phyloP scores from a whole-genome alignment of 2,888 invertebrate genomes.

The Sinopyrophorus schimmeli region DNA sequence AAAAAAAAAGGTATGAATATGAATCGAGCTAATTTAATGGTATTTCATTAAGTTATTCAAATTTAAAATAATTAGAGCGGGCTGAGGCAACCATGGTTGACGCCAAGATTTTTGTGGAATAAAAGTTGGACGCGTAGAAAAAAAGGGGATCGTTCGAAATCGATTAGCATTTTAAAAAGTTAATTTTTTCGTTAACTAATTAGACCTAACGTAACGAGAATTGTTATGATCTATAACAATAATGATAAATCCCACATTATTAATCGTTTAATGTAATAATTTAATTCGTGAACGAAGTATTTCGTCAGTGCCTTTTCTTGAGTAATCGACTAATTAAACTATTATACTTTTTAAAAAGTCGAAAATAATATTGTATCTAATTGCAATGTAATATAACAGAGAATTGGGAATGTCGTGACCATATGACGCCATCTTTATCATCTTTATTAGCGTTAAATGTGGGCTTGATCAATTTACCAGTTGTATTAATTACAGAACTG shows the following conservation, averaged over 20 bases:
- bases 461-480: conserved; percentile 34
- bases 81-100: too few species aligned
- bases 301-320: too few species aligned
- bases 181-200: too few species aligned
- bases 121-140: too few species aligned
- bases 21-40: conserved; percentile 14
- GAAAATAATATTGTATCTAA: conserved; percentile 21
- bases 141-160: too few species aligned
- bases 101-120: too few species aligned
- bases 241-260: too few species aligned
- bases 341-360: conserved; percentile 14
- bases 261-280: too few species aligned
- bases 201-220: too few species aligned
- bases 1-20: conserved; percentile 15
- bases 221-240: too few species aligned
- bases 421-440: conserved; percentile 35
- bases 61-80: conserved; percentile 13
- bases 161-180: too few species aligned
- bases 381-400: conserved; percentile 27
- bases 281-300: too few species aligned
- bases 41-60: conserved; percentile 18
- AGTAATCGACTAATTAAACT: conserved; percentile 15
- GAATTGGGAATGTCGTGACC: conserved; percentile 32
- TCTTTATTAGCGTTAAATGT: conserved; percentile 35
- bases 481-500: conserved; percentile 38